Evolutionary conservation across 2,113 vertebrate species (phyloP).

Genomic region (Rhynchomys soricoides): DNA sequence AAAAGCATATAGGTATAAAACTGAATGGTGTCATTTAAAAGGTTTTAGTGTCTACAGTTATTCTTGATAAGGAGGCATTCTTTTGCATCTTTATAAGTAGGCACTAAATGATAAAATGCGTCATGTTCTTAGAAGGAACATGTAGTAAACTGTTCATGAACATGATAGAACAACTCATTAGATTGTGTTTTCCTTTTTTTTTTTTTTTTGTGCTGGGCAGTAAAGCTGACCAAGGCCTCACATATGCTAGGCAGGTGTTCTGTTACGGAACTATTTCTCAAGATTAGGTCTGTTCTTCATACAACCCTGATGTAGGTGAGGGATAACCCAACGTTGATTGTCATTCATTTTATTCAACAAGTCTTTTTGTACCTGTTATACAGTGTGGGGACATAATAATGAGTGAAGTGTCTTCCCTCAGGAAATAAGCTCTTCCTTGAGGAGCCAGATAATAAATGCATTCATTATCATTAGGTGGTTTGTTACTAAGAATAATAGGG

Average conservation of each 20-base stretch:
- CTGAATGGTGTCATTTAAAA: not conserved
- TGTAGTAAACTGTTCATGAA: too few species aligned
- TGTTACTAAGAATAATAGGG: slow-evolving; percentile 19
- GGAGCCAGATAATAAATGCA: slow-evolving; percentile 23
- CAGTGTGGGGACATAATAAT: not conserved
- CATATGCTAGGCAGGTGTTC: not conserved
- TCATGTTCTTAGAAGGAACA: slow-evolving; percentile 24
- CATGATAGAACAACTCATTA: not conserved
- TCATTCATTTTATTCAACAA: slow-evolving; percentile 46
- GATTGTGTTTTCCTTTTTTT: not conserved
- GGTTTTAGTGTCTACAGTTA: not conserved
- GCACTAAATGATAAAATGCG: slow-evolving; percentile 21
- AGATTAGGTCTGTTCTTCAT: not conserved
- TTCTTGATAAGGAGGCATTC: slow-evolving; percentile 8
- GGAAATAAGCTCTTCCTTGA: slow-evolving; percentile 1
- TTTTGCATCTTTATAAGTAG: not conserved
- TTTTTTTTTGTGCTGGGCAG: not conserved
- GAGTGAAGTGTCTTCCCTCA: not conserved
- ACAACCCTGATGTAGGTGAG: not conserved
- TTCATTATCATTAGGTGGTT: slow-evolving; percentile 27
- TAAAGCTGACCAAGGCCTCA: not conserved
- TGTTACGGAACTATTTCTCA: not conserved
- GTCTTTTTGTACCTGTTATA: not conserved
- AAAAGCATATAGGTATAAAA: not conserved
- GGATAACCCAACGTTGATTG: slow-evolving; percentile 30